Base-by-base conservation (phyloP, 1,140 invertebrate species). In the Eciton burchellii region DNA sequence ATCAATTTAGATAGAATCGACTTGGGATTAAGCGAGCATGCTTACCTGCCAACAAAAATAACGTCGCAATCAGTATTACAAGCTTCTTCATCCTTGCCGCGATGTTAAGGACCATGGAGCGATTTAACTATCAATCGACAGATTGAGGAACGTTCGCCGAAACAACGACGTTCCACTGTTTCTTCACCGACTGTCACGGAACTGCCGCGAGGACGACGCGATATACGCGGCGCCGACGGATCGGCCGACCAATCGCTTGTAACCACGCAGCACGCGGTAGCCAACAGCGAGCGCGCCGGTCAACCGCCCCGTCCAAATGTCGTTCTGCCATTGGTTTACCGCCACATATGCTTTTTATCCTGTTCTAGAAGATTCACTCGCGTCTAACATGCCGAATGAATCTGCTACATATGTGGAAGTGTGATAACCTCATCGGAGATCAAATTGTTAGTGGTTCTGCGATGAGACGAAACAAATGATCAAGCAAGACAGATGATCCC, bases 31-130 rank as follows among this genome's bases (percentile, higher is more conserved):
- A 24, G 12, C 12, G 35, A 35, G 35, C 35, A 35, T 29, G 14
- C 90, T 94, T 92, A 96, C 95, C 95, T 77, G 94, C 86, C 19
- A 95, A 74, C 29, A 96, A 89, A 83, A 95, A 91, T 70, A 95
- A 84, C 21, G 93, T 93, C 6, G 95, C 84, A 47, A 94, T 71
- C 66, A 94, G 85, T 84, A 94, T 90, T 66, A 95, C 79, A 56
- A 94, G 93, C 84, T 95, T 94, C 90, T 94, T 96, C 95, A 96
- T 96, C n/a, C 60, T 63, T 65, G n/a, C 21, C 41, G 70, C 62
- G 29, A 66, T 16, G 24, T 26, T 4, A 62, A 66, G 14, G 63
- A 70, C 52, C n/a, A n/a, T n/a, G 54, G 21, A 88, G 83, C 83
- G 88, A 86, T 86, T 82, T 85, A 74, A 89, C 43, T 56, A 88